Conservation (phyloP, 1,140 invertebrate species). For the Pomacea maculata region DNA sequence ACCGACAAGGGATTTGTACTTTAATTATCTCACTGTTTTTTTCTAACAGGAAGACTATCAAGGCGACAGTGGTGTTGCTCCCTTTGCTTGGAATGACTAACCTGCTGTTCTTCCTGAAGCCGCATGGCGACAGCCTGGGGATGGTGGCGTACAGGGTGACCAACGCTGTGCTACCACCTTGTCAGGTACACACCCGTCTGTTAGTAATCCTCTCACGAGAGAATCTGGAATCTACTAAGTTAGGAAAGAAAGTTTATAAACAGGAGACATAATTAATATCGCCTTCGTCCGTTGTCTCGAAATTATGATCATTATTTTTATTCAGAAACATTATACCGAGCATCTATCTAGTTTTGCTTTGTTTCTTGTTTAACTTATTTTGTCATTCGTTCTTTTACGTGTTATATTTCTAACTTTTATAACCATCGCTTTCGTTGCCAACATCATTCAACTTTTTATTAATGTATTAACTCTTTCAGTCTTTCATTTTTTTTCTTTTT, state of each 20-base stretch:
- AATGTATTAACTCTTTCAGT: not conserved
- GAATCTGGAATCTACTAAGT: not conserved
- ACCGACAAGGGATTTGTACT: too few relatives aligned
- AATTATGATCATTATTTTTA: too few relatives aligned
- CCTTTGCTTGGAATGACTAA: conserved; percentile 71
- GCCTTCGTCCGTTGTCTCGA: too few relatives aligned
- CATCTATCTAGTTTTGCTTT: too few relatives aligned
- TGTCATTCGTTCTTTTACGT: too few relatives aligned
- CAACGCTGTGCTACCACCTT: conserved; percentile 68
- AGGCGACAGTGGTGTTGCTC: conserved; percentile 70
- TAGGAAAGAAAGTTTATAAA: not conserved
- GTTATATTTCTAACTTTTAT: too few relatives aligned
- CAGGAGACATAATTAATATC: not conserved
- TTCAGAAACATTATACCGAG: too few relatives aligned
- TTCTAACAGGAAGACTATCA: conserved; percentile 68
- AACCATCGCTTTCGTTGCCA: not conserved
- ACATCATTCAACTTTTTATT: not conserved
- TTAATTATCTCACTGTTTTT: not conserved
- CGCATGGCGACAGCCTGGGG: conserved; percentile 59
- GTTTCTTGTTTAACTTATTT: too few relatives aligned
- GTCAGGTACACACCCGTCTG: conserved; percentile 63
- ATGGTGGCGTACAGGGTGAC: conserved; percentile 65
- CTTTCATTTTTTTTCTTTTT: not conserved
- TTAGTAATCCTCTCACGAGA: conserved; percentile 17
- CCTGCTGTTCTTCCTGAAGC: conserved; percentile 69